Conservation (phyloP, 2,113 vertebrate genomes). For the Chaetodon trifascialis region DNA sequence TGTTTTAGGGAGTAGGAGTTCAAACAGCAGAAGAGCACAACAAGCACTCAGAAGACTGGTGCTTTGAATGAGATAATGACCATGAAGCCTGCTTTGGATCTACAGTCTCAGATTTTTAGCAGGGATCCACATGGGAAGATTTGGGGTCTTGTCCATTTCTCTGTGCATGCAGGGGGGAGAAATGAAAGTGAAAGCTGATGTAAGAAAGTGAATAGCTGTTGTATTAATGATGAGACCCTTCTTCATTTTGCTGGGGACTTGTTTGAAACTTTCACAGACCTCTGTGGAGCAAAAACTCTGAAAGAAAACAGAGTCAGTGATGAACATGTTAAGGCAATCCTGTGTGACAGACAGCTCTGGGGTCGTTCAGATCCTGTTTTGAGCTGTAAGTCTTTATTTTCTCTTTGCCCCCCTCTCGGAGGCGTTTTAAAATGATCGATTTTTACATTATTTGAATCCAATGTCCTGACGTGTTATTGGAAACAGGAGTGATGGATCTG, state of each 20-base stretch:
- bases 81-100: conserved; percentile 4
- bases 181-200: conserved; percentile 13
- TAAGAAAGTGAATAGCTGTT: conserved; percentile 21
- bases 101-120: conserved; percentile 19
- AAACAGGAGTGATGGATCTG: conserved; percentile 70
- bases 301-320: conserved; percentile 23
- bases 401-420: conserved; percentile 25
- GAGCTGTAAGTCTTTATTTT: conserved; percentile 49
- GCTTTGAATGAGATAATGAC: conserved; percentile 40
- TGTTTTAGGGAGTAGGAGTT: conserved; percentile 60
- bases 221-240: conserved; percentile 26
- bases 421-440: conserved; percentile 73
- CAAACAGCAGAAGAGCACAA: conserved; percentile 44
- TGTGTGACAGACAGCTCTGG: conserved; percentile 41
- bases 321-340: conserved; percentile 27
- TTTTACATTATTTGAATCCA: conserved; percentile 77
- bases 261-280: conserved; percentile 13
- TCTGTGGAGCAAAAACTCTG: conserved; percentile 3
- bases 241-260: conserved; percentile 21
- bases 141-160: neutral
- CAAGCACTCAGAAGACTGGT: conserved; percentile 8
- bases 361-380: conserved; percentile 24
- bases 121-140: neutral
- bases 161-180: neutral
- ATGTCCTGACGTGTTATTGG: conserved; percentile 68